Conservation (phyloP, 64 coral and sea anemone species). For the Porites lutea region DNA sequence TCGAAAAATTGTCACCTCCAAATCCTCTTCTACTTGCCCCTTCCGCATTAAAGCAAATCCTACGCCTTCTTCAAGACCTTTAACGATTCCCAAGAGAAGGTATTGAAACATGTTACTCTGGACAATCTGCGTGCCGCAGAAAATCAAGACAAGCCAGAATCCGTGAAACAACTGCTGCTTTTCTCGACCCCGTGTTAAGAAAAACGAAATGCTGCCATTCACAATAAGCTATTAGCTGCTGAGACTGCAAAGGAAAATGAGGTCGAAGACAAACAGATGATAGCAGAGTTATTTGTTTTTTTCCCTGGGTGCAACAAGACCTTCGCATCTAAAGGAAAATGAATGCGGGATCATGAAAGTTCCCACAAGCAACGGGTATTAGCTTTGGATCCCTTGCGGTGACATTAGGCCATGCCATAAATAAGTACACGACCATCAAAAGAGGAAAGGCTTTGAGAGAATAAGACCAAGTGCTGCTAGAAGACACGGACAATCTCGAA, state of each 20-base stretch:
- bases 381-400: background rate
- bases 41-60: background rate
- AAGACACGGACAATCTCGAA: background rate
- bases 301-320: no score
- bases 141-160: background rate
- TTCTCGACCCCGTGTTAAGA: background rate
- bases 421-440: background rate
- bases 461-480: background rate
- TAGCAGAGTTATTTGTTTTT: no score
- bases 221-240: no score
- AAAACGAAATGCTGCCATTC: background rate
- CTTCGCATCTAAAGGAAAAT: no score
- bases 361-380: no score
- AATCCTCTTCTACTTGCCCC: conserved; percentile 1
- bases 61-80: background rate
- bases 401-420: background rate
- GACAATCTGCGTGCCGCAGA: background rate
- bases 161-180: no score
- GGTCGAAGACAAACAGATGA: no score
- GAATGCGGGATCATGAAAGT: no score
- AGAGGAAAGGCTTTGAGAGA: conserved; percentile 20
- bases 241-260: no score
- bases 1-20: conserved; percentile 32
- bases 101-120: background rate
- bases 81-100: background rate